Percentiles rank a stretch among this genome's conserved stretches.
Conservation (phyloP, 2,113 vertebrate genomes). For the Gnathonemus longibarbis region DNA sequence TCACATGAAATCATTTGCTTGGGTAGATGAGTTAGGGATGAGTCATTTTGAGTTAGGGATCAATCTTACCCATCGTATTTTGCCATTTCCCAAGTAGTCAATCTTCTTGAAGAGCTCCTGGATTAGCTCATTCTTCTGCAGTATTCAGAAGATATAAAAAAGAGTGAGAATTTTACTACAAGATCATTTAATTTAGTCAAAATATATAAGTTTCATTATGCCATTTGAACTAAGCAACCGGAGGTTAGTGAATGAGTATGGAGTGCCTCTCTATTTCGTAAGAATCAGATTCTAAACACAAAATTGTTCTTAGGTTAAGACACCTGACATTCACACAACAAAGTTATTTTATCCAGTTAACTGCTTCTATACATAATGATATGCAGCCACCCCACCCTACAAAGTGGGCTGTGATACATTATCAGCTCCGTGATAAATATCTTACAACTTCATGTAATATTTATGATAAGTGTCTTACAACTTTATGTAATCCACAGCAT, state of each 20-base stretch:
- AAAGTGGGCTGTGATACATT: not conserved
- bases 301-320: not conserved
- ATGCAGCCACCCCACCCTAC: not conserved
- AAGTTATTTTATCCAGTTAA: not conserved
- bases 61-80: slow-evolving; percentile 59
- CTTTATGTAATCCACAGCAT: slow-evolving; percentile 44
- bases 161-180: not conserved
- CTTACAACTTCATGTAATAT: not conserved
- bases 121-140: slow-evolving; percentile 61
- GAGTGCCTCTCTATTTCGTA: not conserved
- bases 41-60: not conserved
- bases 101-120: slow-evolving; percentile 68
- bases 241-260: not conserved
- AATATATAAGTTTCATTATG: not conserved
- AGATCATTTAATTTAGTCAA: not conserved
- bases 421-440: not conserved
- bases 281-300: not conserved
- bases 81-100: slow-evolving; percentile 55
- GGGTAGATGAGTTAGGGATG: no score
- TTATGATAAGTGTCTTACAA: slow-evolving; percentile 37
- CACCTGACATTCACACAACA: not conserved
- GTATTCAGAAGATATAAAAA: slow-evolving; percentile 41
- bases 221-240: not conserved
- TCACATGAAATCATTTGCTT: not conserved
- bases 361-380: not conserved